These are phyloP conservation scores for Lasiommata megera DNA, from an alignment of 2,888 invertebrate genomes.

Conservation along the genomic window DNA sequence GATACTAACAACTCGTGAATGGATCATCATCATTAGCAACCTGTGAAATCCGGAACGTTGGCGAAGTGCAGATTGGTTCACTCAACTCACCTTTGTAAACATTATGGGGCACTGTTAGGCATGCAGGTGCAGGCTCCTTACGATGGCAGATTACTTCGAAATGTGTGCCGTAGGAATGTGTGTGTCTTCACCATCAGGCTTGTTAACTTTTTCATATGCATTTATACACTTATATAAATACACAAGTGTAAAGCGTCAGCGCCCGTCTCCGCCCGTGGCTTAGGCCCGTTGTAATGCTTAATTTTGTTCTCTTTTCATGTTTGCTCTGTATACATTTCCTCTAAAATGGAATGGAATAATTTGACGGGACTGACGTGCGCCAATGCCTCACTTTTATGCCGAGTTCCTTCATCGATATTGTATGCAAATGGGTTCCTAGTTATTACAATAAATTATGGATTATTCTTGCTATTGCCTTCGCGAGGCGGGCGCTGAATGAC, in stretches of 20 bases:
- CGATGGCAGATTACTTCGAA: too few species aligned
- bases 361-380: slow-evolving; percentile 64
- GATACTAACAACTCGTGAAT: too few species aligned
- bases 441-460: slow-evolving; percentile 49
- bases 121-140: too few species aligned
- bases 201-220: too few species aligned
- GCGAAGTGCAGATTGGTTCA: too few species aligned
- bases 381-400: slow-evolving; percentile 27
- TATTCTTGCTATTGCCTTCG: slow-evolving; percentile 33
- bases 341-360: slow-evolving; percentile 76
- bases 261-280: slow-evolving; percentile 42
- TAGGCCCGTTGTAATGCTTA: slow-evolving; percentile 56
- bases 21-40: too few species aligned
- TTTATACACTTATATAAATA: too few species aligned
- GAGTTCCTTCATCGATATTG: slow-evolving; percentile 42
- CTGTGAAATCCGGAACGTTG: too few species aligned
- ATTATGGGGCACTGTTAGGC: too few species aligned
- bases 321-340: slow-evolving; percentile 77
- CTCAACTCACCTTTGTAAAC: too few species aligned
- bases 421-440: slow-evolving; percentile 52
- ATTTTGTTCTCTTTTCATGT: slow-evolving; percentile 79
- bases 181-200: too few species aligned
- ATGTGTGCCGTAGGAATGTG: too few species aligned
- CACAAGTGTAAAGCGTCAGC: neutral
- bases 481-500: slow-evolving; percentile 8